A percentile compares a stretch with the other conserved stretches of the same genome.
phyloP scores from a whole-genome alignment of 2,888 invertebrate genomes.

The Ichneumon xanthorius region DNA sequence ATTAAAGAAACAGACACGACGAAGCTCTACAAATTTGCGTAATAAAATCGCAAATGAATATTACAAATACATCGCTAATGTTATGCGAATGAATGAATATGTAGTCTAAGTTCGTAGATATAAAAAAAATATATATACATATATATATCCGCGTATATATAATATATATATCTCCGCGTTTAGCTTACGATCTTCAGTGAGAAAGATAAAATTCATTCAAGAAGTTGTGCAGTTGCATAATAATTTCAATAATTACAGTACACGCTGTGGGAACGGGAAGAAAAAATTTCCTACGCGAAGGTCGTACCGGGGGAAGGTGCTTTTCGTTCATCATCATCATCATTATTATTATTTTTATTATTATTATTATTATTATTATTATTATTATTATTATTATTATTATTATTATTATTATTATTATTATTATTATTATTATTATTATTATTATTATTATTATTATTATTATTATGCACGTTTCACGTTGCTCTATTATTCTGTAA shows the following conservation, averaged over 20 bases:
- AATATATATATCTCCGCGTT: neutral
- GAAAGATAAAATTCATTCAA: constrained; percentile 5
- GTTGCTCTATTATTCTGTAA: neutral
- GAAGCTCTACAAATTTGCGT: neutral
- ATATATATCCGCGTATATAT: neutral
- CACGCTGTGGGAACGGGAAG: constrained; percentile 10
- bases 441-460: neutral
- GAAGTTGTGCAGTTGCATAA: constrained; percentile 6
- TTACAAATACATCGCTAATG: neutral
- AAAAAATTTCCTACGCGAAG: constrained; percentile 32
- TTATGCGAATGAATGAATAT: neutral
- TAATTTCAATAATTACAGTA: constrained; percentile 36
- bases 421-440: too few species aligned
- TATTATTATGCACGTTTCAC: neutral
- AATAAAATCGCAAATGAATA: neutral
- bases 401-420: constrained; percentile 14
- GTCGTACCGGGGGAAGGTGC: constrained; percentile 14
- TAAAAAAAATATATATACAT: neutral
- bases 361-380: too few species aligned
- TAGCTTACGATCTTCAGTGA: neutral
- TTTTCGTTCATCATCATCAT: constrained; percentile 29
- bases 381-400: constrained; percentile 1
- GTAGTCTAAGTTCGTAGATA: neutral
- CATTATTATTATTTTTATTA: neutral
- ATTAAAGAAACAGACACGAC: neutral